Conservation (phyloP, 2,113 vertebrate genomes). For the Mystacornis crossleyi region DNA sequence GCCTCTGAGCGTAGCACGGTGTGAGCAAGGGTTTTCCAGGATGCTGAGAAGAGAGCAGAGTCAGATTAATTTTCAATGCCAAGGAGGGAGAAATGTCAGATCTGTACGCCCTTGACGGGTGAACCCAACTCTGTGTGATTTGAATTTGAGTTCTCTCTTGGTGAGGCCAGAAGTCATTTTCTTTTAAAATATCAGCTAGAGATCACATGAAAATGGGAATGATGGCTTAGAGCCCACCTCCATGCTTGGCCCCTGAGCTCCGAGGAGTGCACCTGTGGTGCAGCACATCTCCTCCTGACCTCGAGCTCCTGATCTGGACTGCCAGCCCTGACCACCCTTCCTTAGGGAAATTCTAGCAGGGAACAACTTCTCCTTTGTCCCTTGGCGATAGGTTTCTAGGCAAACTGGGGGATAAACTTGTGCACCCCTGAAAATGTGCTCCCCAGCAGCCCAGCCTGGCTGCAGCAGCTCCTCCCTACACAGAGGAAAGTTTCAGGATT, state of each 20-base stretch:
- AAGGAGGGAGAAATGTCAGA: not conserved
- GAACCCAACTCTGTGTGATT: not conserved
- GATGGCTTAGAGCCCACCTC: not conserved
- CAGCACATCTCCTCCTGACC: not conserved
- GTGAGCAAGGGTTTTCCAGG: not conserved
- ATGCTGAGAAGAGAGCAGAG: not conserved
- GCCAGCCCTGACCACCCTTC: not conserved
- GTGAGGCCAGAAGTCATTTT: not conserved
- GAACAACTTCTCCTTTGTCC: not conserved
- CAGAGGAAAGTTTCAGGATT: not conserved
- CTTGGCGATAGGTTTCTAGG: not conserved
- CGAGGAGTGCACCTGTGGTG: not conserved
- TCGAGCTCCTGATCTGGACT: not conserved
- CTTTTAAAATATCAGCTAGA: not conserved
- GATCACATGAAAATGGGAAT: accelerated
- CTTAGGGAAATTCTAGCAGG: not conserved
- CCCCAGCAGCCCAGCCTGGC: not conserved
- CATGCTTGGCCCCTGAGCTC: not conserved
- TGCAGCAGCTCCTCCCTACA: not conserved
- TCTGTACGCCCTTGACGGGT: not conserved
- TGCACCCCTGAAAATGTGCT: accelerated
- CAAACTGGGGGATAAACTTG: not conserved
- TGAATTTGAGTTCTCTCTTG: not conserved
- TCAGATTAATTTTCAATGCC: not conserved
- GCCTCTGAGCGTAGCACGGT: accelerated